Evolutionary conservation across 2,113 vertebrate species (phyloP).

Genomic region (Orcinus orca): DNA sequence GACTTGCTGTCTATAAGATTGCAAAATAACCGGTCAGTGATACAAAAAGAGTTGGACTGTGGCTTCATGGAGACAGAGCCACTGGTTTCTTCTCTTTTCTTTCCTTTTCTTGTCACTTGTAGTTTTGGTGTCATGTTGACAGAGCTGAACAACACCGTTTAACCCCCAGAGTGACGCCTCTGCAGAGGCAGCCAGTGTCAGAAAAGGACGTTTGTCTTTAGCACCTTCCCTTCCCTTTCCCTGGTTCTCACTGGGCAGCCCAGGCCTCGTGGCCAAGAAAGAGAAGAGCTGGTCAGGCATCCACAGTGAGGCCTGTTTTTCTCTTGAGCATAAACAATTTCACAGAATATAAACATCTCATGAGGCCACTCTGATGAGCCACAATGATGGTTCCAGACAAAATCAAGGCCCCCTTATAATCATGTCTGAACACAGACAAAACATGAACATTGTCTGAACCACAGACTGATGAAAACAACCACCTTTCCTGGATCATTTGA

Average conservation of each 20-base stretch:
- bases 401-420: background rate
- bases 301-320: background rate
- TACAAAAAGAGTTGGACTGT: background rate
- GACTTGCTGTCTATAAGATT: background rate
- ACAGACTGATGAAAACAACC: too few relatives aligned
- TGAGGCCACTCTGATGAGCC: background rate
- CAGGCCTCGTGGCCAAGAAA: rapidly evolving
- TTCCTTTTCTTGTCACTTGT: background rate
- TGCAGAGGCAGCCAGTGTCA: background rate
- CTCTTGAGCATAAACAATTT: background rate
- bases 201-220: background rate
- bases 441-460: background rate
- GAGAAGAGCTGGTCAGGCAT: background rate
- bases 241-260: background rate
- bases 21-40: background rate
- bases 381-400: background rate
- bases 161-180: background rate
- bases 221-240: background rate
- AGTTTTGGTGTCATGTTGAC: background rate
- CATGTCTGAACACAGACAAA: background rate
- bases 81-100: background rate
- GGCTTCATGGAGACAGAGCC: background rate
- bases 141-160: background rate
- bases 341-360: background rate
- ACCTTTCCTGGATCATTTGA: too few relatives aligned